Evolutionary conservation across 2,113 vertebrate genomes (phyloP).

Genomic region (Oryzias woworae): DNA sequence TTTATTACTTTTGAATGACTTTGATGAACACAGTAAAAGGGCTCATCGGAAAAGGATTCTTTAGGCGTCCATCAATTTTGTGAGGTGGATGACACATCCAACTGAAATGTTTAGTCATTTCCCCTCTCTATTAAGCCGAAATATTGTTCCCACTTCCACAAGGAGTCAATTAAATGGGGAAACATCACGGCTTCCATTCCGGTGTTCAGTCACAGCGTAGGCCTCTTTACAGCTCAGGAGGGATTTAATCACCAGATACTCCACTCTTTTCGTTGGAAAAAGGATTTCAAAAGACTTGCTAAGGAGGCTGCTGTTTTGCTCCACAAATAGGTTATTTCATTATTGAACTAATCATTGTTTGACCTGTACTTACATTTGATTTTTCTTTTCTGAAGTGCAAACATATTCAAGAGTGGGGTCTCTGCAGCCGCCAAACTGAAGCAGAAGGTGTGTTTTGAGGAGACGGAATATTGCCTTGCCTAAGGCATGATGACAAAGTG

Average conservation of each 20-base stretch:
- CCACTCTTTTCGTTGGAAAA: constrained; percentile 4
- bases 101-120: constrained; percentile 47
- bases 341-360: constrained; percentile 1
- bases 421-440: constrained; percentile 13
- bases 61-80: constrained; percentile 61
- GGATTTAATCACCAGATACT: constrained; percentile 27
- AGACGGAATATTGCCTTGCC: constrained; percentile 53
- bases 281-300: constrained; percentile 25
- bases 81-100: constrained; percentile 42
- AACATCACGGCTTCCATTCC: constrained; percentile 16
- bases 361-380: constrained; percentile 11
- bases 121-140: constrained; percentile 55
- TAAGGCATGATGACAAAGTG: constrained; percentile 57
- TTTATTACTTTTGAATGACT: constrained; percentile 62
- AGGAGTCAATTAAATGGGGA: constrained; percentile 42
- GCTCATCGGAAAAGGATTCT: constrained; percentile 40
- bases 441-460: constrained; percentile 33
- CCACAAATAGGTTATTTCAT: constrained; percentile 9
- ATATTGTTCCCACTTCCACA: constrained; percentile 40
- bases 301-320: constrained; percentile 25
- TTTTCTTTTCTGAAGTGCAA: neutral
- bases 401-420: constrained; percentile 4
- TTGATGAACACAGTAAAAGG: constrained; percentile 52
- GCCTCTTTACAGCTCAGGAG: constrained; percentile 40
- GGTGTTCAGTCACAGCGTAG: constrained; percentile 14